Conservation (phyloP, 2,797 vertebrate genomes). For the Halcyon chelicuti region DNA sequence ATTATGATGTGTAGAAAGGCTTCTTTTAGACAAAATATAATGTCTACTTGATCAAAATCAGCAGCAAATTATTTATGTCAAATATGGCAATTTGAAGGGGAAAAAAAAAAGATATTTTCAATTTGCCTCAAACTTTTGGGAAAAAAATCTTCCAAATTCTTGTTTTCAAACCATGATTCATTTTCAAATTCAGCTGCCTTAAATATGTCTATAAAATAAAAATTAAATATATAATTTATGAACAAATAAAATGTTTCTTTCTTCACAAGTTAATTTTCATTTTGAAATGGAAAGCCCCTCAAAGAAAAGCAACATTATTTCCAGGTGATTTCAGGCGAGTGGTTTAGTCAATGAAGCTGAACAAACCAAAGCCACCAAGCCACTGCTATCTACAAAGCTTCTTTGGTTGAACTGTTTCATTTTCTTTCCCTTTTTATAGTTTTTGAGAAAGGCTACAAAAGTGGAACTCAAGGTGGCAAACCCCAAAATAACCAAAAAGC, state of each 20-base stretch:
- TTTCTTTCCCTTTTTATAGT: background rate
- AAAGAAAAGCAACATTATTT: background rate
- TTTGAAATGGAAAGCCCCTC: background rate
- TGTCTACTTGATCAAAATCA: background rate
- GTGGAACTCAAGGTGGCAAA: background rate
- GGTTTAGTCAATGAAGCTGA: background rate
- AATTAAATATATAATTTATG: background rate
- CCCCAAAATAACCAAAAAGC: background rate
- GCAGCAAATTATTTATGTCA: background rate
- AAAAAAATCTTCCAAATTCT: background rate
- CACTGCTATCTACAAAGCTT: background rate
- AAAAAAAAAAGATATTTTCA: background rate
- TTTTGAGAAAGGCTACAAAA: background rate
- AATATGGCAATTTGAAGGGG: rapidly evolving
- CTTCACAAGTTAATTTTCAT: background rate
- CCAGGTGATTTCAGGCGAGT: background rate
- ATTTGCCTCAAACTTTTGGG: background rate
- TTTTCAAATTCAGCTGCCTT: background rate
- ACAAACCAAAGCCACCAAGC: background rate
- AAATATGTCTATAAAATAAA: background rate
- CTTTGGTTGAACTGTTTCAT: background rate
- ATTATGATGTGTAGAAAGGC: rapidly evolving
- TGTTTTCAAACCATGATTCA: background rate
- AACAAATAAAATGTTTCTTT: background rate
- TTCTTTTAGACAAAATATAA: background rate